These are phyloP conservation scores for Larimichthys crocea DNA, from an alignment of 2,113 vertebrate genomes.

Conservation along the genomic window DNA sequence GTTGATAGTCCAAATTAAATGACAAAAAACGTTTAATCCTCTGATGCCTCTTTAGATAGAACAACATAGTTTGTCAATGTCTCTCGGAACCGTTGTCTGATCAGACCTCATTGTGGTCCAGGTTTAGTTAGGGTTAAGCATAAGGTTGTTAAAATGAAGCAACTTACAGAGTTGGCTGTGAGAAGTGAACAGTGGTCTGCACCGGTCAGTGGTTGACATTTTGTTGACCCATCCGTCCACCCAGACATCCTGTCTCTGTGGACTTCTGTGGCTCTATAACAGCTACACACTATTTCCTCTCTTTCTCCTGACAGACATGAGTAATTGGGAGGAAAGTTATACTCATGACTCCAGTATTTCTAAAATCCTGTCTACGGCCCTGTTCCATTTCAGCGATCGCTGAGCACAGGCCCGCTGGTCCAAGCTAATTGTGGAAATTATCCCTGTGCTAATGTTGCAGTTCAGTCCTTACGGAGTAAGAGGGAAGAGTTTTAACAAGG, in stretches of 20 bases:
- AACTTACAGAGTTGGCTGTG: background rate
- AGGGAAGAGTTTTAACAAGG: constrained; percentile 27
- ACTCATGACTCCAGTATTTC: constrained; percentile 2
- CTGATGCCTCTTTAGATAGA: background rate
- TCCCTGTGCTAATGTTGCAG: constrained; percentile 42
- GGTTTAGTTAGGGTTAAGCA: background rate
- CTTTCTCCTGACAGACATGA: background rate
- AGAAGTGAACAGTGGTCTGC: background rate
- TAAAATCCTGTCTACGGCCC: background rate
- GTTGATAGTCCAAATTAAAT: background rate
- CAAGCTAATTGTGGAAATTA: constrained; percentile 62
- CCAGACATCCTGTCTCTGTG: background rate
- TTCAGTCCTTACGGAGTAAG: constrained; percentile 15
- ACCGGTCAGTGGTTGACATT: background rate
- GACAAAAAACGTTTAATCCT: too few relatives aligned
- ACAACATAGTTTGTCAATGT: background rate
- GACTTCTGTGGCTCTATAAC: background rate
- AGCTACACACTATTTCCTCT: background rate
- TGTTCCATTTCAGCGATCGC: constrained; percentile 20
- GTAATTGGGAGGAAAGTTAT: background rate
- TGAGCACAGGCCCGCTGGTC: constrained; percentile 31
- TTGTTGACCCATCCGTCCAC: background rate
- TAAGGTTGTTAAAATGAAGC: background rate
- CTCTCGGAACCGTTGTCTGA: background rate
- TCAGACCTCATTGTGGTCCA: background rate